Conservation (phyloP, 1,140 invertebrate species). For the Venturia canescens region DNA sequence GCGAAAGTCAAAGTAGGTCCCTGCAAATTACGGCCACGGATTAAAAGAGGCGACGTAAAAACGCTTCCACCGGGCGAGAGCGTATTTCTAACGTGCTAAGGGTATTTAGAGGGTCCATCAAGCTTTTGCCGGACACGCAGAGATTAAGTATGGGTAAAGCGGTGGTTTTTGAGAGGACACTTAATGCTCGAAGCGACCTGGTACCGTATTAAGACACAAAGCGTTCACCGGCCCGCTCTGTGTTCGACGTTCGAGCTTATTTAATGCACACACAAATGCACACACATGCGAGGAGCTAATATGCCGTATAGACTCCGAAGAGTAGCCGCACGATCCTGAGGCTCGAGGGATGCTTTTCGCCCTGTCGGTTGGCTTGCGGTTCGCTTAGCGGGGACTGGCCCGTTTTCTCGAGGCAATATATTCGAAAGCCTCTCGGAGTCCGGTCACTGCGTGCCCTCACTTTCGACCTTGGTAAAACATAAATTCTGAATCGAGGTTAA, state of each 20-base stretch:
- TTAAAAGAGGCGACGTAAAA: background rate
- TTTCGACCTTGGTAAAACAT: background rate
- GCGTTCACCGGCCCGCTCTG: constrained; percentile 60
- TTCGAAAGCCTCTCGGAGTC: constrained; percentile 37
- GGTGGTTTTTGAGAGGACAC: constrained; percentile 62
- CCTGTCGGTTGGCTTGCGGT: constrained; percentile 59
- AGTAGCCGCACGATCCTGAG: constrained; percentile 53
- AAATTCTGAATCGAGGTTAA: background rate
- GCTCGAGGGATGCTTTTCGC: constrained; percentile 55
- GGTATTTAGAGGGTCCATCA: constrained; percentile 36
- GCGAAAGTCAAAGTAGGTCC: background rate
- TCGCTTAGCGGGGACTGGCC: constrained; percentile 56
- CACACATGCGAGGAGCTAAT: background rate
- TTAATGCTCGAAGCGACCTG: constrained; percentile 60
- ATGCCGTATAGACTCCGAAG: constrained; percentile 22
- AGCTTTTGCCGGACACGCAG: constrained; percentile 8
- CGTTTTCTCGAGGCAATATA: constrained; percentile 50
- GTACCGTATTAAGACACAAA: constrained; percentile 67
- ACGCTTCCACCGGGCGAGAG: background rate
- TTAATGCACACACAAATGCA: background rate
- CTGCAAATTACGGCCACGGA: background rate
- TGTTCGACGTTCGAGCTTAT: constrained; percentile 57
- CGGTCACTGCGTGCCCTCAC: background rate
- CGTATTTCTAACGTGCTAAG: constrained; percentile 24
- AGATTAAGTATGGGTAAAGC: constrained; percentile 17